Conservation (phyloP, 2,113 vertebrate species). For the Loxodonta africana region DNA sequence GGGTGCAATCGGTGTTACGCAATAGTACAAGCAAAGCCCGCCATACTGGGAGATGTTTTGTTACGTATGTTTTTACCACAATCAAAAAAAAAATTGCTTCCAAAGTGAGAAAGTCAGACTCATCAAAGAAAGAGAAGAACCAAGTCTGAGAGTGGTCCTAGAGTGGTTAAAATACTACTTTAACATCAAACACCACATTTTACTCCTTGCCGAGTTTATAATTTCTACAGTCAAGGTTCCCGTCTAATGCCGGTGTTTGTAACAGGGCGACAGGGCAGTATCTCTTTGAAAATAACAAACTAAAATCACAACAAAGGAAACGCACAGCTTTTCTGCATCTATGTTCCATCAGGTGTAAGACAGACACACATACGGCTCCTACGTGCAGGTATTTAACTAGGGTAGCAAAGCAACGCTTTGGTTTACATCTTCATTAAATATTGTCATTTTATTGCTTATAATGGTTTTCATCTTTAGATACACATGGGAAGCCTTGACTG, state of each 20-base stretch:
- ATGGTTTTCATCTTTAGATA: no score
- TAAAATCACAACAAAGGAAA: neutral
- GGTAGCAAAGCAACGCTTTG: neutral
- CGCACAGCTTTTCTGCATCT: neutral
- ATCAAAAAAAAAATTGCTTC: neutral
- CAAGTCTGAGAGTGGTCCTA: rapidly evolving
- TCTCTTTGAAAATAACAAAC: neutral
- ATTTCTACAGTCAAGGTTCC: neutral
- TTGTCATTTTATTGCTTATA: neutral
- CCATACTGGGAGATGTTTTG: neutral
- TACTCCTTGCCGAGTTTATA: rapidly evolving
- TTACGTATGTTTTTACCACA: neutral
- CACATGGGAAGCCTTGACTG: rapidly evolving
- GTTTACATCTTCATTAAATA: neutral
- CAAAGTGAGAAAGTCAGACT: rapidly evolving
- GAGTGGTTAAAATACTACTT: neutral
- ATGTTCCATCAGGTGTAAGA: neutral
- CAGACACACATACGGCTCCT: neutral
- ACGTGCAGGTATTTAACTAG: no score
- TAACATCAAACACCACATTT: no score
- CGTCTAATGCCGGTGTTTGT: no score
- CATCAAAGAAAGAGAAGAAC: neutral
- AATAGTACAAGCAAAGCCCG: neutral
- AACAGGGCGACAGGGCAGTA: no score
- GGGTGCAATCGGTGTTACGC: no score